Evolutionary conservation across 53 echinoderm and acorn worm species (phyloP).

Genomic region (Henricia sp.): DNA sequence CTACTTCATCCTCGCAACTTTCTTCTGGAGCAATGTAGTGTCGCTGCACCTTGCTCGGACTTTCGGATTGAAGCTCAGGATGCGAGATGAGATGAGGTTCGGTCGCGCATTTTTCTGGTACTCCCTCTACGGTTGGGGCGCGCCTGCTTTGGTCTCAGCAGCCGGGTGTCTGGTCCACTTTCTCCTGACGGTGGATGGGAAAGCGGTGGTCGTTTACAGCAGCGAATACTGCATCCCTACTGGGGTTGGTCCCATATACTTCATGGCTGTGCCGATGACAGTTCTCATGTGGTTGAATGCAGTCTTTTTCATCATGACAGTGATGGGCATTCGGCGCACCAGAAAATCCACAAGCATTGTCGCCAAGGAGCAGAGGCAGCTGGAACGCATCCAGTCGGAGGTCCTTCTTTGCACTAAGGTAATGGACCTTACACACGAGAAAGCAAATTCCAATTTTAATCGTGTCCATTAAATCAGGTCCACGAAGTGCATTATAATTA

Average conservation of each 20-base stretch:
- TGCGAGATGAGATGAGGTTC: not conserved
- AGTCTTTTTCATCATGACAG: conserved; percentile 48
- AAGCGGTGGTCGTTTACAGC: conserved; percentile 20
- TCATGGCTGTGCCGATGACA: conserved; percentile 39
- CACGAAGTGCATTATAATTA: too few relatives aligned
- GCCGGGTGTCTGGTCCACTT: conserved; percentile 10
- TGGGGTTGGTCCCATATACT: conserved; percentile 15
- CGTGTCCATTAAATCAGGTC: too few relatives aligned
- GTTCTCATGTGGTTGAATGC: conserved; percentile 31
- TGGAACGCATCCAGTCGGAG: conserved; percentile 44
- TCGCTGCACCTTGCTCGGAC: conserved; percentile 10
- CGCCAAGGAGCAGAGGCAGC: conserved; percentile 28
- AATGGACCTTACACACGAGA: too few relatives aligned
- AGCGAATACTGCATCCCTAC: conserved; percentile 44
- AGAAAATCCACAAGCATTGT: conserved; percentile 55
- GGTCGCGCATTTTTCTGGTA: conserved; percentile 34
- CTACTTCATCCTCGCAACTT: conserved; percentile 6
- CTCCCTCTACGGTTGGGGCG: conserved; percentile 64
- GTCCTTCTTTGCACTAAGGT: conserved; percentile 61
- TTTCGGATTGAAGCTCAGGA: conserved; percentile 1
- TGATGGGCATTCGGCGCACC: conserved; percentile 54
- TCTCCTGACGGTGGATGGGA: conserved; percentile 17
- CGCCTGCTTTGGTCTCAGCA: conserved; percentile 42
- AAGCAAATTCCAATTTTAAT: too few relatives aligned
- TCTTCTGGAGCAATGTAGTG: conserved; percentile 32